Evolutionary conservation across 2,797 vertebrate genomes (phyloP), one percentile per base, ranked within the genome.

Genomic region (Lutjanus campechanus): DNA sequence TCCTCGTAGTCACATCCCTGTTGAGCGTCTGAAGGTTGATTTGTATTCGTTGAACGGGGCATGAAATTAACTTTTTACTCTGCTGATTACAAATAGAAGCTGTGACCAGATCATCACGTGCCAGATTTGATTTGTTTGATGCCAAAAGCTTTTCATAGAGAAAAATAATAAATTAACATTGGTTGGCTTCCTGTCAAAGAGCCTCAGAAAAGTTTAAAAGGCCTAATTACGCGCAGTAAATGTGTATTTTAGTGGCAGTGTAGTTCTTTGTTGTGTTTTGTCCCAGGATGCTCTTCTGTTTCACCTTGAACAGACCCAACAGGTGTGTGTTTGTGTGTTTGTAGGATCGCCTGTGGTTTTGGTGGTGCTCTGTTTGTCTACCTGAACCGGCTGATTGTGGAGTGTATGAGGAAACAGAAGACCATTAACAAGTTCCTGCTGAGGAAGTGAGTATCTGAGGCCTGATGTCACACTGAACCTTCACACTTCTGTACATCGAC

Each of bases 401-500:
- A 99, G 93, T 98, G 98, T 89, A 99, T 99, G 97, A 96, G 98
- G 87, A 98, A 98, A 77, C 98, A 99, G 92, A 99, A 99, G 92
- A 96, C 97, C 61, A 99, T 99, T 83, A 99, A 98, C 92, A 99
- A 98, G 91, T 98, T 99, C 90, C 94, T 99, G 79, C 96, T 99
- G 94, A 97, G 97, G 92, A 99, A 99, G 98, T 99, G 91, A 96
- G 98, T 92, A 88, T 81, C 69, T 68, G 61, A 75, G 25, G 36
- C 16, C 13, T 46, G n/a, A 11, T 16, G 44, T 20, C 29, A 40
- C 12, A 56, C 29, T 7, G 7, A 60, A 41, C 8, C 7, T 59
- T 44, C 16, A 63, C 53, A 68, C 49, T 29, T 51, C 29, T 62
- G 4, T 46, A n/a, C 7, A 40, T 59, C 0, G 0, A 55, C 46